Evolutionary conservation across 2,888 invertebrate species (phyloP), one percentile per base, ranked within the genome.

Genomic region (Yponomeuta cagnagella): DNA sequence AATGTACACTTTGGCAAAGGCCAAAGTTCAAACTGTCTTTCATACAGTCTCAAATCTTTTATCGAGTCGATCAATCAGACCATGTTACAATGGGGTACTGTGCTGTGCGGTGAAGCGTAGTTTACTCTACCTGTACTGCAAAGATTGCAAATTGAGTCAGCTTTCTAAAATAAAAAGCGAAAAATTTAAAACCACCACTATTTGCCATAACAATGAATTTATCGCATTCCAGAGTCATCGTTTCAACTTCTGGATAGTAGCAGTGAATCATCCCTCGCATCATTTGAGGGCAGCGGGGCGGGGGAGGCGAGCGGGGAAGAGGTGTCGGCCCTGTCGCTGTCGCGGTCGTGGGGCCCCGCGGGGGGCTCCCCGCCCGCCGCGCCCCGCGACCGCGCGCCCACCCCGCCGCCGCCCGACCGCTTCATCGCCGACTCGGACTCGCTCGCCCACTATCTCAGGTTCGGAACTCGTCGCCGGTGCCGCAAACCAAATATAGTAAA

Each of bases 231-330:
- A 70, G 72, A 70, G 37, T 64, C 64, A 33, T 70, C 72, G n/a
- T 72, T 70, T 52, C 68, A 68, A 15, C 52, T 58, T 12, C 15
- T 58, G 84, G 58, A 15, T 58, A 69, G n/a, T 30, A 52, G 30
- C 69, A 10, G 37, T 15, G 66, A 10, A 10, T 15, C 15, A 2
- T 66, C 23, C 12, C 52, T 48, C 68, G 95, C 94, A 73, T 94
- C 95, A 70, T 95, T 95, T 48, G 90, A 77, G 94, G 93, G 84
- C 94, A 96, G 86, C 96, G 95, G 64, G 96, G 96, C 69, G 96
- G 52, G 15, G 52, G 52, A 58, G 12, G 12, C 4, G 52, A 43
- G 43, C 43, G 43, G 8, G 8, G 43, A 43, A 8, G 52, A 58
- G 12, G 52, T 58, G 52, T 58, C 52, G 52, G 52, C 52, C 15